Evolutionary conservation across 2,797 vertebrate species (phyloP).

Genomic region (Ataeniobius toweri): DNA sequence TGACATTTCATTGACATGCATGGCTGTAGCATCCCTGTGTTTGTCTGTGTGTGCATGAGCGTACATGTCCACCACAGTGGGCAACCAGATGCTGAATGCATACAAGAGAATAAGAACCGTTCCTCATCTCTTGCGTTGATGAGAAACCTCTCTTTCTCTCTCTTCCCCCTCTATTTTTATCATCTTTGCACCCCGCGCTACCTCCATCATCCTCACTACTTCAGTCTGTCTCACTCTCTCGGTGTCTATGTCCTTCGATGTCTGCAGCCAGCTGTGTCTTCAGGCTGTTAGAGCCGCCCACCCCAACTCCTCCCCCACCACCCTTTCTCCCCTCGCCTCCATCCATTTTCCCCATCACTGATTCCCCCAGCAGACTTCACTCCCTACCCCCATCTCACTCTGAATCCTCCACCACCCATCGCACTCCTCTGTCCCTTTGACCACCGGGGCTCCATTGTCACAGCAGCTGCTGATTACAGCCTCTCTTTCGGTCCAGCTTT

Average conservation of each 20-base stretch:
- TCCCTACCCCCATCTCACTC: conserved; percentile 53
- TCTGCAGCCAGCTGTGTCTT: conserved; percentile 83
- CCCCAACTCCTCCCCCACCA: background rate
- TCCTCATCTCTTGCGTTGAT: conserved; percentile 45
- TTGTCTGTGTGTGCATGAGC: conserved; percentile 25
- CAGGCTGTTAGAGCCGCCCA: conserved; percentile 73
- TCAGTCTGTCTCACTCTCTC: conserved; percentile 55
- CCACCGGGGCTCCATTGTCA: conserved; percentile 73
- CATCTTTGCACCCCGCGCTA: conserved; percentile 37
- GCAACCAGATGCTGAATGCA: conserved; percentile 60
- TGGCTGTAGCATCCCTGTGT: conserved; percentile 37
- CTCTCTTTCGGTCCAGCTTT: conserved; percentile 45
- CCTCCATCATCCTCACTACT: conserved; percentile 33
- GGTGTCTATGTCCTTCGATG: conserved; percentile 77
- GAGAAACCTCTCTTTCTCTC: conserved; percentile 46
- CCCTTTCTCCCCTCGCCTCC: conserved; percentile 37
- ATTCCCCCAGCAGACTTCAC: conserved; percentile 71
- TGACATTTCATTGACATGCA: conserved; percentile 68
- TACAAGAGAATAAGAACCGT: conserved; percentile 69
- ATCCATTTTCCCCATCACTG: conserved; percentile 80
- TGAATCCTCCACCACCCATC: conserved; percentile 40
- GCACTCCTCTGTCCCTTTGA: conserved; percentile 59
- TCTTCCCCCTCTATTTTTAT: conserved; percentile 65
- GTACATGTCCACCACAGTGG: conserved; percentile 19
- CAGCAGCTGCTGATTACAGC: conserved; percentile 62